A percentile compares a stretch with the other conserved stretches of the same genome.
Conservation (phyloP, 1,140 invertebrate genomes). For the Penaeus chinensis region DNA sequence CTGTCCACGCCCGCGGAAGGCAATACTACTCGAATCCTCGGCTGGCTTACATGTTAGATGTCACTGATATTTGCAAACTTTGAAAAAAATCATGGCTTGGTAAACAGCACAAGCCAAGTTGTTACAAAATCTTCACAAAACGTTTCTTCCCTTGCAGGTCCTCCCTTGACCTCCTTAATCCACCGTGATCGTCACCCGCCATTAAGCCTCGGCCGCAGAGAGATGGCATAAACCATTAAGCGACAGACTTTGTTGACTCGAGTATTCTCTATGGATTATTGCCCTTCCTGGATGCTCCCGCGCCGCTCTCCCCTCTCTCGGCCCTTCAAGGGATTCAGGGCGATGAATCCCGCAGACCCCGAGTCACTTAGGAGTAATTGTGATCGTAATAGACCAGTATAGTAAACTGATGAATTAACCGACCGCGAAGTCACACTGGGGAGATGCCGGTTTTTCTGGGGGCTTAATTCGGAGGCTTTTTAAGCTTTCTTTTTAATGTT, state of each 20-base stretch:
- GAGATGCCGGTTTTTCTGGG: not conserved
- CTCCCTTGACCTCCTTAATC: no score
- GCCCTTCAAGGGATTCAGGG: conserved; percentile 22
- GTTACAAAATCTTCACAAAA: no score
- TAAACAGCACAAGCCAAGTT: no score
- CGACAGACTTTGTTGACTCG: not conserved
- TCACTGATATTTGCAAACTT: no score
- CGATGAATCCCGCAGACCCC: conserved; percentile 41
- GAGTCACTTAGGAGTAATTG: conserved; percentile 59
- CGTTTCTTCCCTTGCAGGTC: no score
- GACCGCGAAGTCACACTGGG: conserved; percentile 32
- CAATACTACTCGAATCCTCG: not conserved
- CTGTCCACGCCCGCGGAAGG: not conserved
- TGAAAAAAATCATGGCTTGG: no score
- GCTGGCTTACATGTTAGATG: no score
- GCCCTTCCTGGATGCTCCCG: not conserved
- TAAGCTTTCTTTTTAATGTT: no score
- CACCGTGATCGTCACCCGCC: no score
- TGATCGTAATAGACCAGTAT: conserved; percentile 56
- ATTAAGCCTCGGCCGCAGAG: no score
- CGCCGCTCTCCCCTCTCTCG: conserved; percentile 4
- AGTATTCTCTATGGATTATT: not conserved
- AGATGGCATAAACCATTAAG: not conserved
- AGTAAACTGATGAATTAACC: conserved; percentile 51
- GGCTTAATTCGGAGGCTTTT: no score